Evolutionary conservation across 1,140 invertebrate genomes (phyloP).

Genomic region (Batillaria attramentaria): DNA sequence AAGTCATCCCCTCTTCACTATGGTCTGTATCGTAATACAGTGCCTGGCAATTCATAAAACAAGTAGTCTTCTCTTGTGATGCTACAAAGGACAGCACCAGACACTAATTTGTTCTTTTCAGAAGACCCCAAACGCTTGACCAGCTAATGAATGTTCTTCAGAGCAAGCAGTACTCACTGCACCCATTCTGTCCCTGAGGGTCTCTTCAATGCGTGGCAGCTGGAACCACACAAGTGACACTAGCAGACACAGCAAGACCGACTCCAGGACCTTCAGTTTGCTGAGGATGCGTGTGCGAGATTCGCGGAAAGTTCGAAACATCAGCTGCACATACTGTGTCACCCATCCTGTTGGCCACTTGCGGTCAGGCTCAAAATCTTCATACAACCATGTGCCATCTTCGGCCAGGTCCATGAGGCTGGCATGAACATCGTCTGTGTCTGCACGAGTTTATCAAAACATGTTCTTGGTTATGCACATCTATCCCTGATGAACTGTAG

Average conservation of each 20-base stretch:
- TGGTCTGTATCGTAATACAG: no score
- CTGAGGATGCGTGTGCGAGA: constrained; percentile 85
- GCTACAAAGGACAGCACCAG: no score
- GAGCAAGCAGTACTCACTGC: constrained; percentile 76
- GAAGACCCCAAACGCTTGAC: no score
- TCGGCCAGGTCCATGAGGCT: constrained; percentile 48
- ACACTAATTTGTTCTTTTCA: no score
- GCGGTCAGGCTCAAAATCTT: constrained; percentile 16
- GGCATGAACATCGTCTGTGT: constrained; percentile 42
- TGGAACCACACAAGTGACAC: constrained; percentile 87
- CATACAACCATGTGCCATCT: background rate
- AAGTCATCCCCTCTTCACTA: no score
- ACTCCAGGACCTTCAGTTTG: constrained; percentile 87
- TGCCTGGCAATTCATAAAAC: no score
- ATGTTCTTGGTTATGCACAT: no score
- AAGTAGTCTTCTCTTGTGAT: no score
- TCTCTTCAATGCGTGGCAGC: constrained; percentile 82
- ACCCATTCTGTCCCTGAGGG: constrained; percentile 85
- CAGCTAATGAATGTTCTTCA: no score
- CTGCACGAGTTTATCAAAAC: no score
- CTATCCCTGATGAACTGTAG: no score
- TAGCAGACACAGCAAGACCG: constrained; percentile 81
- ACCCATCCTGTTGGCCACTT: constrained; percentile 87
- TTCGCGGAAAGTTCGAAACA: constrained; percentile 85
- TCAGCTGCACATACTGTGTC: constrained; percentile 86